Conservation (phyloP, 1,140 invertebrate species). For the Helicorthomorpha holstii region DNA sequence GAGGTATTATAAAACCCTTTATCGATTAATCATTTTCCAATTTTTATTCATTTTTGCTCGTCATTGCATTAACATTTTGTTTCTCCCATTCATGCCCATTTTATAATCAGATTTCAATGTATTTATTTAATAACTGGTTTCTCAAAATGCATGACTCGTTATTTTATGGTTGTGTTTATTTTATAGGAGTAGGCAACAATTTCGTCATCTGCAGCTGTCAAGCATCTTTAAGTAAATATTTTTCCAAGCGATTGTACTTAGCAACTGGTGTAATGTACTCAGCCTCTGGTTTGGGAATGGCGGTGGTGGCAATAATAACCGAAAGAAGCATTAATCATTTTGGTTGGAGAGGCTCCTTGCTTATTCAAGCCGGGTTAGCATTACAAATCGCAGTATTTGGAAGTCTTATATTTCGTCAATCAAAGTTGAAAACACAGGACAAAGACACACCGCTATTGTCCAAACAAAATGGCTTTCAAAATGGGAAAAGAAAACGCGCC, state of each 20-base stretch:
- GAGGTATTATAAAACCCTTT: too few species aligned
- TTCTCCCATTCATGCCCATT: too few species aligned
- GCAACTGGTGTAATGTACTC: background rate
- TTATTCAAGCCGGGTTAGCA: background rate
- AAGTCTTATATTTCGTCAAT: background rate
- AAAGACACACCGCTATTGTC: background rate
- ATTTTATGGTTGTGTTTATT: background rate
- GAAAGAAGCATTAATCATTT: background rate
- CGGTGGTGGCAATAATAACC: background rate
- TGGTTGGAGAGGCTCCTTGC: background rate
- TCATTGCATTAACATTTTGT: too few species aligned
- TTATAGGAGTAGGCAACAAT: background rate
- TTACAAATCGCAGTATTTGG: background rate
- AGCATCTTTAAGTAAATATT: background rate
- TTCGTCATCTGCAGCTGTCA: background rate
- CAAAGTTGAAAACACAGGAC: background rate
- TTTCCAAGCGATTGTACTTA: background rate
- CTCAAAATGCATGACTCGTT: too few species aligned
- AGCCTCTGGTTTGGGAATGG: background rate
- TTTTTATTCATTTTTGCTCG: too few species aligned
- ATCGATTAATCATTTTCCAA: too few species aligned
- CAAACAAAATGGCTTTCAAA: too few species aligned
- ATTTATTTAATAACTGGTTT: too few species aligned
- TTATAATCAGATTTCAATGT: too few species aligned
- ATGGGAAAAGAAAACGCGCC: too few species aligned